These are phyloP conservation scores for Drosophila nasuta DNA, from an alignment of 1,140 invertebrate species.

Conservation along the genomic window DNA sequence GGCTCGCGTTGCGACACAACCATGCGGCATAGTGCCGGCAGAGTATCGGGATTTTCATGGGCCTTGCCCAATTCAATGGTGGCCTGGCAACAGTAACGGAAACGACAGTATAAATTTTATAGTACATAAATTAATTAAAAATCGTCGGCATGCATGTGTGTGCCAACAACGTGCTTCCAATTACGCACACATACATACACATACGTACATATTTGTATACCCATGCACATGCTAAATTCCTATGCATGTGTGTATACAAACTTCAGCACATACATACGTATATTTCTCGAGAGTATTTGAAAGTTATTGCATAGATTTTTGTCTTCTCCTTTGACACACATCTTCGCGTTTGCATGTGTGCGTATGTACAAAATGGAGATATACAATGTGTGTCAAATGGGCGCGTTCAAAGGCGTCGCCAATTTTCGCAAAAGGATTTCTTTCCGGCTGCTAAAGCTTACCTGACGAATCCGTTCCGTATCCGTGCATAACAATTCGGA, in stretches of 20 bases:
- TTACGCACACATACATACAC: constrained; percentile 26
- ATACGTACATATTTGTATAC: constrained; percentile 1
- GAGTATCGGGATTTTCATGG: constrained; percentile 88
- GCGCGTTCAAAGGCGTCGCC: constrained; percentile 21
- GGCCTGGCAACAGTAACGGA: constrained; percentile 85
- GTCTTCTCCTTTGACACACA: background rate
- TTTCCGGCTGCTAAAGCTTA: constrained; percentile 60
- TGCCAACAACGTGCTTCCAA: constrained; percentile 33
- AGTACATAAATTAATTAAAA: constrained; percentile 42
- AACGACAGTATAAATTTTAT: constrained; percentile 16
- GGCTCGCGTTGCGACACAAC: constrained; percentile 86
- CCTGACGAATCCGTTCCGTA: constrained; percentile 86
- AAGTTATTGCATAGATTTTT: constrained; percentile 10
- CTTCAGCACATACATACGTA: too few species aligned
- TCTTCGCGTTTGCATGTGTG: background rate
- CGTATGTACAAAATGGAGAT: constrained; percentile 18
- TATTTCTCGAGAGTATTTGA: background rate
- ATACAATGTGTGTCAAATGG: constrained; percentile 8
- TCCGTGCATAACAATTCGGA: constrained; percentile 71
- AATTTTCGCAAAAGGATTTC: constrained; percentile 9
- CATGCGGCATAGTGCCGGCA: constrained; percentile 87
- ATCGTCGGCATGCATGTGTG: constrained; percentile 1
- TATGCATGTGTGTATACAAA: constrained; percentile 5
- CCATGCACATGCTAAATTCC: background rate
- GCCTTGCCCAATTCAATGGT: constrained; percentile 88